These are phyloP conservation scores for Reticulitermes speratus DNA, from an alignment of 1,140 invertebrate species.

Conservation along the genomic window DNA sequence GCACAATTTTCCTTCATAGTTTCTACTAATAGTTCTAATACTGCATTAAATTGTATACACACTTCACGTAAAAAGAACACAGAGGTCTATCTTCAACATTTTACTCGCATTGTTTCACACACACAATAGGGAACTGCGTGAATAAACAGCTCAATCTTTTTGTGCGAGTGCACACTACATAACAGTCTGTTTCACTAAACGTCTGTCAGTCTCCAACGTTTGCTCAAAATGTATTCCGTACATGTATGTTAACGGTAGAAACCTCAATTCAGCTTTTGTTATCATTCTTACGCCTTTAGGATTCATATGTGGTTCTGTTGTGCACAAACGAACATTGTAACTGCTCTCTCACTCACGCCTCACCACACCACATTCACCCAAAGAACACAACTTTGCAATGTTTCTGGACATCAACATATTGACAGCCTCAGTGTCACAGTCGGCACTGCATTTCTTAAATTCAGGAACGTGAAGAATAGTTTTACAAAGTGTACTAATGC, in stretches of 20 bases:
- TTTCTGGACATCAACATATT: background rate
- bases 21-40: too few relatives aligned
- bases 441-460: background rate
- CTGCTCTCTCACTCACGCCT: background rate
- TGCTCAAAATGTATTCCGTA: background rate
- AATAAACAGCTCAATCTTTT: too few relatives aligned
- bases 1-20: too few relatives aligned
- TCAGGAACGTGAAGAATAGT: background rate
- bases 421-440: background rate
- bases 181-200: too few relatives aligned
- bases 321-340: background rate
- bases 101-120: too few relatives aligned
- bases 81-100: too few relatives aligned
- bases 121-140: too few relatives aligned
- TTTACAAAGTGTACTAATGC: too few relatives aligned
- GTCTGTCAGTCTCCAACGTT: too few relatives aligned
- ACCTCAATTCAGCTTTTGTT: background rate
- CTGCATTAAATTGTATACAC: too few relatives aligned
- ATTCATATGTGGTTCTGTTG: background rate
- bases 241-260: background rate
- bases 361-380: background rate
- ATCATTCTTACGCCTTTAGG: background rate
- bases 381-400: background rate
- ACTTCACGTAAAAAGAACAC: too few relatives aligned
- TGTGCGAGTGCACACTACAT: too few relatives aligned